Base-by-base conservation (phyloP, 2,113 vertebrate genomes). In the Apodemus sylvaticus region DNA sequence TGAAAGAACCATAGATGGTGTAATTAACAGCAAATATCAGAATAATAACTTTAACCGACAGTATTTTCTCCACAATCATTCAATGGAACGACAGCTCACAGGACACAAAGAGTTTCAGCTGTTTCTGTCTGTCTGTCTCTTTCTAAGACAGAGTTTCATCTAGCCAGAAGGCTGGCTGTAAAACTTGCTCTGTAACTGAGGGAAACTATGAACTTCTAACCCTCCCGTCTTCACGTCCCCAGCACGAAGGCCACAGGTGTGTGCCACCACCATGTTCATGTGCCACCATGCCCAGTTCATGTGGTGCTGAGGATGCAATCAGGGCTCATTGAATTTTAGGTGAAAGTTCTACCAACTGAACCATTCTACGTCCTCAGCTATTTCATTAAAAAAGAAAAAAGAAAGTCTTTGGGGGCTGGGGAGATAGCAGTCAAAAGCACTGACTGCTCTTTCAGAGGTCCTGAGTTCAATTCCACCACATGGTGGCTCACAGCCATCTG, bases 1-100 rank as follows among this genome's bases (percentile, higher is more conserved):
- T 31, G 81, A 93, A 95, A 55, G 68, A 14, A 19, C 42, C 26
- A 86, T 4, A 76, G 82, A 91, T 76, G 19, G 31, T 89, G n/a
- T 79, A 93, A 76, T 2, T 53, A 5, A n/a, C 90, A 93, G 20
- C 89, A 58, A 86, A 64, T 90, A 31, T 68, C 82, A 64, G 14
- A 85, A 70, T 42, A 94, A 19, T 55, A 78, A 95, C 81, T 82
- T 89, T 48, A 86, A 92, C 58, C 62, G n/a, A n/a, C n/a, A 66
- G 48, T 42, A 42, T 83, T 36, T 86, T n/a, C 12, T 76, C n/a
- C 42, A 62, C 19, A 16, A 64, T 0, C 92, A 68, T 92, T 60
- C 92, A 53, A 39, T 58, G 90, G 70, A 88, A 53, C 68, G 22
- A 86, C 4, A 95, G 42, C 86, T 89, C 93, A 86, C 22, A 92